A percentile compares a stretch with the other conserved stretches of the same genome.
phyloP scores from a whole-genome alignment of 2,888 invertebrate species.

The Lasioglossum zephyrum region DNA sequence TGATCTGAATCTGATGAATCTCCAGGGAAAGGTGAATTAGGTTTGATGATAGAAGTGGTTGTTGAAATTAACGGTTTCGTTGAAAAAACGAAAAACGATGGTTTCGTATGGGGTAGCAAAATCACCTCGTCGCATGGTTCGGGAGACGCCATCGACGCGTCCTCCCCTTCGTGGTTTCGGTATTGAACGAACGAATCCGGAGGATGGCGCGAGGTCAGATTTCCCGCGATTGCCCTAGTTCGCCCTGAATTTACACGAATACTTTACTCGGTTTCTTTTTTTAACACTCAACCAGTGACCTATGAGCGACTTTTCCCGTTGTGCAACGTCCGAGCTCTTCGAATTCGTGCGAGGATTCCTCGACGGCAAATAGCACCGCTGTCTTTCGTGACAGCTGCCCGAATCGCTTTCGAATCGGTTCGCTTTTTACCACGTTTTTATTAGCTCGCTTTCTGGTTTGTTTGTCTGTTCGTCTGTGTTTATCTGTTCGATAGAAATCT shows the following conservation, averaged over 20 bases:
- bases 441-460: too few relatives aligned
- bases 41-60: too few relatives aligned
- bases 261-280: slow-evolving; percentile 48
- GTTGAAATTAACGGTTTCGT: too few relatives aligned
- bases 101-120: too few relatives aligned
- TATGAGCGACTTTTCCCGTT: slow-evolving; percentile 33
- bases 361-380: slow-evolving; percentile 44
- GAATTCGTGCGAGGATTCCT: slow-evolving; percentile 48
- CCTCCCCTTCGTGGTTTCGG: slow-evolving; percentile 22
- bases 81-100: background rate
- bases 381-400: slow-evolving; percentile 13
- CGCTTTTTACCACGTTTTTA: too few relatives aligned
- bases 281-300: slow-evolving; percentile 49
- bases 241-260: slow-evolving; percentile 30
- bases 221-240: slow-evolving; percentile 43
- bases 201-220: slow-evolving; percentile 40
- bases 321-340: slow-evolving; percentile 48
- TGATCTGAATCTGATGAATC: too few relatives aligned
- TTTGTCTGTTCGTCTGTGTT: too few relatives aligned
- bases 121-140: background rate
- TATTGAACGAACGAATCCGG: slow-evolving; percentile 51
- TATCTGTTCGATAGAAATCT: too few relatives aligned
- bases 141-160: slow-evolving; percentile 31
- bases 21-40: too few relatives aligned
- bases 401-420: background rate